Evolutionary conservation across 2,113 vertebrate species (phyloP).

Genomic region (Urocitellus parryii): DNA sequence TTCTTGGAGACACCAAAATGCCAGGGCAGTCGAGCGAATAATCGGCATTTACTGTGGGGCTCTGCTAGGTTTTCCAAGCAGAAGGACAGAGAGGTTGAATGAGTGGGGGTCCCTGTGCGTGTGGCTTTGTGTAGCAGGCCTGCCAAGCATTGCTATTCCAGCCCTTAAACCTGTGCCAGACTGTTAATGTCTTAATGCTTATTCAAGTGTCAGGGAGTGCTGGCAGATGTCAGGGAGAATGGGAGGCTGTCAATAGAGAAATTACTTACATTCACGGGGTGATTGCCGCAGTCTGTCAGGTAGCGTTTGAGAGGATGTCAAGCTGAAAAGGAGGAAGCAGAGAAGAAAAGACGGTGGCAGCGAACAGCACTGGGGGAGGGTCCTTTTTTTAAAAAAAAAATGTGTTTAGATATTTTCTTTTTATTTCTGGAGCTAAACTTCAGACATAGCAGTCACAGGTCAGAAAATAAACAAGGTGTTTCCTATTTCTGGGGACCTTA

Average conservation of each 20-base stretch:
- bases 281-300: conserved; percentile 85
- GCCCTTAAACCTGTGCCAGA: conserved; percentile 83
- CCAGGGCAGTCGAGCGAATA: conserved; percentile 33
- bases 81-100: conserved; percentile 31
- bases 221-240: conserved; percentile 88
- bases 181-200: conserved; percentile 89
- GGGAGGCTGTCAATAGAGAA: conserved; percentile 87
- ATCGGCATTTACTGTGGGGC: conserved; percentile 48
- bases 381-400: not conserved
- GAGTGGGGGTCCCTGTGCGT: conserved; percentile 41
- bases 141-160: conserved; percentile 80
- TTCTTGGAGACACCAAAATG: conserved; percentile 65
- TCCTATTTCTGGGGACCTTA: not conserved
- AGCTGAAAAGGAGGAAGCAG: conserved; percentile 67
- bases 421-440: conserved; percentile 38
- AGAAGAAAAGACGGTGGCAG: conserved; percentile 48
- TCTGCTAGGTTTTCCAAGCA: conserved; percentile 53
- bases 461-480: conserved; percentile 56
- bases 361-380: conserved; percentile 55
- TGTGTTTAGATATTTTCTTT: conserved; percentile 63
- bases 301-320: conserved; percentile 81
- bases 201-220: conserved; percentile 86
- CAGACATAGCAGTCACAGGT: not conserved
- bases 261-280: conserved; percentile 85
- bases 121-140: conserved; percentile 60